A percentile compares a stretch with the other conserved stretches of the same genome.
These are phyloP conservation scores for Dastarcus helophoroides DNA, from an alignment of 2,888 invertebrate genomes.

Conservation along the genomic window DNA sequence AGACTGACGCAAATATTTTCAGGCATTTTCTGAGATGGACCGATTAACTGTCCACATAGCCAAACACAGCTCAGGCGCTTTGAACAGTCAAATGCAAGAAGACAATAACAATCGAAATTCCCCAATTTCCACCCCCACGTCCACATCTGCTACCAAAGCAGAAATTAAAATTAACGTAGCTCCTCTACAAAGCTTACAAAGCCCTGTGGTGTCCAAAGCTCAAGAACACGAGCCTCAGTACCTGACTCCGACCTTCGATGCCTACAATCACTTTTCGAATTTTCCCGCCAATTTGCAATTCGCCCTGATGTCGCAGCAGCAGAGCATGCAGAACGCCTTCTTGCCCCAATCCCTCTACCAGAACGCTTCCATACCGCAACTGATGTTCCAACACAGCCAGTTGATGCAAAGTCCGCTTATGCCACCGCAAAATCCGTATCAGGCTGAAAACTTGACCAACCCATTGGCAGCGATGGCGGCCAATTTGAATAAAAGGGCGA, in stretches of 20 bases:
- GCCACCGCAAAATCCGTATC: slow-evolving; percentile 24
- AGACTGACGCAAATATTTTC: slow-evolving; percentile 4
- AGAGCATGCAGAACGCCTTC: slow-evolving; percentile 29
- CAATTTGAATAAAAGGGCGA: slow-evolving; percentile 40
- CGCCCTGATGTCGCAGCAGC: slow-evolving; percentile 35
- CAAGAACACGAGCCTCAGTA: slow-evolving; percentile 15
- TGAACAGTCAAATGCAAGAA: slow-evolving; percentile 37
- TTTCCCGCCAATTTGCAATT: slow-evolving; percentile 36
- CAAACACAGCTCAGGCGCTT: slow-evolving; percentile 53
- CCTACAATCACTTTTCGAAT: slow-evolving; percentile 34
- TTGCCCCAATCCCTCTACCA: slow-evolving; percentile 33
- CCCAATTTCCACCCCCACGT: slow-evolving; percentile 22
- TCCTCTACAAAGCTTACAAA: slow-evolving; percentile 33
- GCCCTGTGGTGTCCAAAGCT: slow-evolving; percentile 16
- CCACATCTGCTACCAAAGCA: slow-evolving; percentile 16
- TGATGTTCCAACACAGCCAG: slow-evolving; percentile 35
- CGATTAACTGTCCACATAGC: slow-evolving; percentile 57
- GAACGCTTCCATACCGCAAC: slow-evolving; percentile 29
- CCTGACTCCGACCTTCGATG: slow-evolving; percentile 33
- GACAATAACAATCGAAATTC: slow-evolving; percentile 30
- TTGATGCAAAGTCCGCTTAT: slow-evolving; percentile 33
- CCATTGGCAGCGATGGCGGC: slow-evolving; percentile 44
- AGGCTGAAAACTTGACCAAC: slow-evolving; percentile 31
- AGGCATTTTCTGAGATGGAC: slow-evolving; percentile 62
- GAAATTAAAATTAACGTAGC: slow-evolving; percentile 35